Conservation (phyloP, 2,113 vertebrate species). For the Notarius quadriscutis region DNA sequence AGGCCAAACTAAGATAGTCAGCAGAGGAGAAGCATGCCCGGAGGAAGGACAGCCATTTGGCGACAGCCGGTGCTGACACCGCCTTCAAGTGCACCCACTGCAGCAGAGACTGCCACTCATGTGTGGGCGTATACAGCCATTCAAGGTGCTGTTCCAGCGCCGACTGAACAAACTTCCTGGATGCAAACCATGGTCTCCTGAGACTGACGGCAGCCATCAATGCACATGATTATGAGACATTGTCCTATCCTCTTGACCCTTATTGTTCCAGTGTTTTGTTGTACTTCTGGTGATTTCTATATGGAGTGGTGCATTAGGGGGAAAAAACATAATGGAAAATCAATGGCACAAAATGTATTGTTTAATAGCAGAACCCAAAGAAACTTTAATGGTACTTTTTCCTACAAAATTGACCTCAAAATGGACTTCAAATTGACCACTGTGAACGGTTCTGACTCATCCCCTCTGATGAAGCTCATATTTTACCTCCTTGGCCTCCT, state of each 20-base stretch:
- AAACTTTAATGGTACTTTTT: background rate
- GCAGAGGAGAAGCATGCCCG: too few relatives aligned
- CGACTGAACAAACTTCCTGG: too few relatives aligned
- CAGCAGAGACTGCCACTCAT: too few relatives aligned
- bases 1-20: too few relatives aligned
- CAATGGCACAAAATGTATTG: background rate
- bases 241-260: background rate
- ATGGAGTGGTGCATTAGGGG: background rate
- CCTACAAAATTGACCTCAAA: background rate
- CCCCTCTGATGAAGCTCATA: background rate
- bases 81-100: too few relatives aligned
- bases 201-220: too few relatives aligned
- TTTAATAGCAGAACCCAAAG: background rate
- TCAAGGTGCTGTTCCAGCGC: too few relatives aligned
- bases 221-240: background rate
- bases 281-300: background rate
- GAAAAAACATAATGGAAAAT: background rate
- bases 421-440: slow-evolving; percentile 1
- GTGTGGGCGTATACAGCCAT: too few relatives aligned
- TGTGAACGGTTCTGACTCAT: background rate
- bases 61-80: too few relatives aligned
- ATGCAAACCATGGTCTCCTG: too few relatives aligned
- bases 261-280: background rate
- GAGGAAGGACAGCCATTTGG: too few relatives aligned
- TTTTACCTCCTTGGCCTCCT: background rate